A percentile compares a stretch with the other conserved stretches of the same genome.
Evolutionary conservation across 2,113 vertebrate genomes (phyloP).

Genomic region (Ahaetulla prasina): DNA sequence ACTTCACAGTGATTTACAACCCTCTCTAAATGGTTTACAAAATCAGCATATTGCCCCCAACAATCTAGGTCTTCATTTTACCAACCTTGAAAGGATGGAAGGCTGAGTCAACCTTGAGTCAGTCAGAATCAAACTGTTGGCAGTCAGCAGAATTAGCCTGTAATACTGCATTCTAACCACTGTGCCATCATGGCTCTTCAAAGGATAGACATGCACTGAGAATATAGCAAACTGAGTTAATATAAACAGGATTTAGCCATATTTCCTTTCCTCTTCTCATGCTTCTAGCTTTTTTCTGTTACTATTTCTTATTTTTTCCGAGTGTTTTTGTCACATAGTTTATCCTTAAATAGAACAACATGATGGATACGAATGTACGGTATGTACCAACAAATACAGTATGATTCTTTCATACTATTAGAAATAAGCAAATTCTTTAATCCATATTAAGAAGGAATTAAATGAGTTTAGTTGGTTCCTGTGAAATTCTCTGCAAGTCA

Average conservation of each 20-base stretch:
- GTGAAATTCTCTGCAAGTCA: background rate
- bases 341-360: background rate
- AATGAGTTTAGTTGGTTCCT: background rate
- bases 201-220: background rate
- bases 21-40: background rate
- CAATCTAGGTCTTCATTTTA: background rate
- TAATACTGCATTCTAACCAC: background rate
- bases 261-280: background rate
- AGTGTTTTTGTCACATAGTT: background rate
- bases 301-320: background rate
- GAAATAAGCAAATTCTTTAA: slow-evolving; percentile 16
- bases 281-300: background rate
- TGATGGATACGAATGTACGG: background rate
- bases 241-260: background rate
- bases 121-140: background rate
- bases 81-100: background rate
- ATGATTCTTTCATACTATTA: background rate
- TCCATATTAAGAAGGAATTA: background rate
- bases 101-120: background rate
- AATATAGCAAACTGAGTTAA: background rate
- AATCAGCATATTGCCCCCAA: background rate
- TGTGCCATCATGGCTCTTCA: background rate
- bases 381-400: background rate
- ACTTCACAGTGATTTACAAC: background rate
- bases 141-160: background rate